Conservation (phyloP, 2,797 vertebrate genomes). For the Tadarida brasiliensis region DNA sequence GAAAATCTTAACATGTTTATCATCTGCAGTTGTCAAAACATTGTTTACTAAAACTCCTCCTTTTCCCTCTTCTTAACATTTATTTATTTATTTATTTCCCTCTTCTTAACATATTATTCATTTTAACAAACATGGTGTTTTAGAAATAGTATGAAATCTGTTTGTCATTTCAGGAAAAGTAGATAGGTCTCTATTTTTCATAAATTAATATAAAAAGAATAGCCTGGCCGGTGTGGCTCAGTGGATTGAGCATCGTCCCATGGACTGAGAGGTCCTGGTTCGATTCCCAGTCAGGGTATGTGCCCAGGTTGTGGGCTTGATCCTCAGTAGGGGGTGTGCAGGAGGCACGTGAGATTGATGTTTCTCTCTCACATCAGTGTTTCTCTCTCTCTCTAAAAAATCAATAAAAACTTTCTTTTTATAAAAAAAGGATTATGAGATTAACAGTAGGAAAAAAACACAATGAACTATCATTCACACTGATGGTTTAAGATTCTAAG, state of each 20-base stretch:
- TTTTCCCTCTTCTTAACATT: neutral
- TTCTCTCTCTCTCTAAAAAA: no score
- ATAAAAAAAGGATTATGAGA: conserved; percentile 68
- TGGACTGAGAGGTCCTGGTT: no score
- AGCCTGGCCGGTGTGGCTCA: no score
- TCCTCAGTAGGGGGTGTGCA: no score
- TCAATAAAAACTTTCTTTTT: no score
- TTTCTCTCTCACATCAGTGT: no score
- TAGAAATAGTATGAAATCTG: neutral
- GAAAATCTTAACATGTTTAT: neutral
- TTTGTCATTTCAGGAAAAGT: neutral
- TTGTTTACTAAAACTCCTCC: neutral
- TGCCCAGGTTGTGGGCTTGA: no score
- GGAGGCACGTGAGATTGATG: no score
- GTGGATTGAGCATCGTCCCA: no score
- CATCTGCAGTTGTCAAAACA: neutral
- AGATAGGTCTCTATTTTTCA: conserved; percentile 60
- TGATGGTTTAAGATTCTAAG: conserved; percentile 77
- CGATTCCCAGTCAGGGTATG: no score
- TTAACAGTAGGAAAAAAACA: conserved; percentile 70
- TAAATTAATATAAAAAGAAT: conserved; percentile 74
- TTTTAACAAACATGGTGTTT: conserved; percentile 15
- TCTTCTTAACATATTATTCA: neutral
- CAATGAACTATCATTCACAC: conserved; percentile 74
- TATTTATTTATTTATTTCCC: neutral